These are phyloP conservation scores for Dissostichus mawsoni DNA, from an alignment of 2,113 vertebrate genomes.

Conservation along the genomic window DNA sequence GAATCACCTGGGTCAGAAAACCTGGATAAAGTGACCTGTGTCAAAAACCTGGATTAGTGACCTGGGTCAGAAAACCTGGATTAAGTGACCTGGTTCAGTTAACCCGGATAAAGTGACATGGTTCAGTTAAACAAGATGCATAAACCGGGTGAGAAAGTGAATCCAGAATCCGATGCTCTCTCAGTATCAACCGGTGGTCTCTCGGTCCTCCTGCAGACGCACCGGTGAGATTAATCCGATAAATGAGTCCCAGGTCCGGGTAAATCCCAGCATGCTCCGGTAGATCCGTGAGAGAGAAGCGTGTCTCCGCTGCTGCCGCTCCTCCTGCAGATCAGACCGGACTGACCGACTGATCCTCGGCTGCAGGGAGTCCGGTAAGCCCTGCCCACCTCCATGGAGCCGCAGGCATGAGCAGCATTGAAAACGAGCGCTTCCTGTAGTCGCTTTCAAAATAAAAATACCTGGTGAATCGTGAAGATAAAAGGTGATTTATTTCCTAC, in stretches of 20 bases:
- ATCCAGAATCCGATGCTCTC: background rate
- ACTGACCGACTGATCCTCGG: slow-evolving; percentile 2
- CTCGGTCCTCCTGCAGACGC: background rate
- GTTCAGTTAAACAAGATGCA: background rate
- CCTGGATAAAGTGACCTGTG: background rate
- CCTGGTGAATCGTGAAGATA: no score
- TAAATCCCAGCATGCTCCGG: background rate
- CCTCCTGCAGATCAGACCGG: background rate
- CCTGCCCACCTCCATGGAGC: slow-evolving; percentile 26
- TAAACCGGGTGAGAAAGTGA: background rate
- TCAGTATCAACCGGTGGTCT: slow-evolving; percentile 17
- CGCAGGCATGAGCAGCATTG: background rate
- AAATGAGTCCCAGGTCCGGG: background rate
- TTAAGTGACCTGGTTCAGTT: background rate
- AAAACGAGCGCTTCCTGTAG: accelerated
- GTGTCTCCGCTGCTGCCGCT: background rate
- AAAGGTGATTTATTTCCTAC: no score
- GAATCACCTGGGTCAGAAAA: background rate
- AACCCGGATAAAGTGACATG: background rate
- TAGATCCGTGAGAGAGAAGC: background rate
- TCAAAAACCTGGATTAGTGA: background rate
- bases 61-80: background rate
- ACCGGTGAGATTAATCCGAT: background rate
- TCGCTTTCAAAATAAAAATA: slow-evolving; percentile 43
- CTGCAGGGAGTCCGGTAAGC: accelerated